Evolutionary conservation across 2,797 vertebrate species (phyloP).

Genomic region (Chloroceryle amazona): DNA sequence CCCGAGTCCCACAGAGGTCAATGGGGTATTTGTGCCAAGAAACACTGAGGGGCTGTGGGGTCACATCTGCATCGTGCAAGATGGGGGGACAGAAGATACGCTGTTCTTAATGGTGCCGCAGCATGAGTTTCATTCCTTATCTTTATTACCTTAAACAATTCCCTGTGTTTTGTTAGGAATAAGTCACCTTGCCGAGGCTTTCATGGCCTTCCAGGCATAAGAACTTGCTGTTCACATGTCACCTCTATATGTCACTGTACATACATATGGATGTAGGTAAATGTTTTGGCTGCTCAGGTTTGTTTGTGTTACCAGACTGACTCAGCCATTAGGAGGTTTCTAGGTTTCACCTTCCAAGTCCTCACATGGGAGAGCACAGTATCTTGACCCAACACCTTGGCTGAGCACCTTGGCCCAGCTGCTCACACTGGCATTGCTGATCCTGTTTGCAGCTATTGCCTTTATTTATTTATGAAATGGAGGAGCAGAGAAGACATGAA

Average conservation of each 20-base stretch:
- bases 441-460: neutral
- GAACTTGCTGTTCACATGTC: neutral
- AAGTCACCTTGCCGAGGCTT: slow-evolving; percentile 23
- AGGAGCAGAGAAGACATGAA: neutral
- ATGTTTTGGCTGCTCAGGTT: neutral
- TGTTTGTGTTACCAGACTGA: neutral
- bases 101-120: neutral
- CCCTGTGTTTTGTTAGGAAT: neutral
- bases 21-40: neutral
- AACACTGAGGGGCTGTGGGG: neutral
- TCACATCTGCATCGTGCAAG: neutral
- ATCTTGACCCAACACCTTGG: neutral
- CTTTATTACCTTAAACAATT: neutral
- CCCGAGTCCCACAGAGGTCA: neutral
- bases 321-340: neutral
- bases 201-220: neutral
- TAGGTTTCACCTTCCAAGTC: neutral
- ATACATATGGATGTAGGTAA: neutral
- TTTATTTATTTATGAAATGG: neutral
- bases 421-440: neutral
- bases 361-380: fast-evolving
- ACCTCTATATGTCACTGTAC: neutral
- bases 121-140: neutral
- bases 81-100: neutral
- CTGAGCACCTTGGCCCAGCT: neutral